These are phyloP conservation scores for Ooceraea biroi DNA, from an alignment of 1,140 invertebrate species.

Conservation along the genomic window DNA sequence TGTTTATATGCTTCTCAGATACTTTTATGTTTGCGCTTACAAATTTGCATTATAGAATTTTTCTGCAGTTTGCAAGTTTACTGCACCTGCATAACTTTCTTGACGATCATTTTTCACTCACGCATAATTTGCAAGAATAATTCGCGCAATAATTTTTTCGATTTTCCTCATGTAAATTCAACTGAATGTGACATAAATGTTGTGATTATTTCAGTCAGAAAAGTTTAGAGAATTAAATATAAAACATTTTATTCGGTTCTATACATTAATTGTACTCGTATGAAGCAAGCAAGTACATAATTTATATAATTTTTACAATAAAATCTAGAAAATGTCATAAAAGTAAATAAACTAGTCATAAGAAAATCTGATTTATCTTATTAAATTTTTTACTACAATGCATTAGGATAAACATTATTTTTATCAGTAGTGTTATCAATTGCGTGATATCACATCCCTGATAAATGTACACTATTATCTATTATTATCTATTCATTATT, in stretches of 20 bases:
- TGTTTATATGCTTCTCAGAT: background rate
- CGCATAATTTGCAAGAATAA: background rate
- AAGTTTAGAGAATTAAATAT: background rate
- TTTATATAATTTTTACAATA: background rate
- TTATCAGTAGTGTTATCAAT: conserved; percentile 13
- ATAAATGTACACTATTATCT: conserved; percentile 5
- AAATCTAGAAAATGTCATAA: background rate
- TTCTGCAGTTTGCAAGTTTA: too few relatives aligned
- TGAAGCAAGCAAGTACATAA: background rate
- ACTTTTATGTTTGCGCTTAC: background rate
- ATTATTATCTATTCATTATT: conserved; percentile 9
- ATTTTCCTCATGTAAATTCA: background rate
- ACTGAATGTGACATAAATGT: background rate
- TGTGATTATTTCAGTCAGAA: background rate
- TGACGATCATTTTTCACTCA: background rate
- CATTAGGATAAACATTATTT: background rate
- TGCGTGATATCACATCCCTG: background rate
- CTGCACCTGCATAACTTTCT: background rate
- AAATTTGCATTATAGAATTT: background rate
- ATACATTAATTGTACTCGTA: background rate
- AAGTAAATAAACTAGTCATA: background rate
- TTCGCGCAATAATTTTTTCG: background rate
- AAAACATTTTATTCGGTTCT: background rate
- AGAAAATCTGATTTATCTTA: background rate
- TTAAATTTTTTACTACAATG: background rate